Evolutionary conservation across 1,140 invertebrate genomes (phyloP).

Genomic region (Pogonus chalceus): DNA sequence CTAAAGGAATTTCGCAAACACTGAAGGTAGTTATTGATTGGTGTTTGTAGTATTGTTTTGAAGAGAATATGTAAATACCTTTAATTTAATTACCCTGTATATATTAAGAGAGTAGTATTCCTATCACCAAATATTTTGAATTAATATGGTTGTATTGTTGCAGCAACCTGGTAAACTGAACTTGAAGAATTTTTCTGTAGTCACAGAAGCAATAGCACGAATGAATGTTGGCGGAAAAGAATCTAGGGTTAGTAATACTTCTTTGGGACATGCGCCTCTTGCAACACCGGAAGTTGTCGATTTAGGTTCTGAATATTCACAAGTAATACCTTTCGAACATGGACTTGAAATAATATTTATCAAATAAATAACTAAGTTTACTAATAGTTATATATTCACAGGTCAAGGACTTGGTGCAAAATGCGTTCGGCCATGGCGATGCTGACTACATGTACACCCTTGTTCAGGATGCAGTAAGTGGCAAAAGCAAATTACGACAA

Average conservation of each 20-base stretch:
- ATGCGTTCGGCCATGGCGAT: slow-evolving; percentile 46
- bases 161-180: slow-evolving; percentile 82
- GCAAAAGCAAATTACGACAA: slow-evolving; percentile 48
- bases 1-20: slow-evolving; percentile 68
- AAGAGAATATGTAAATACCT: no score
- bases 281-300: slow-evolving; percentile 73
- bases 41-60: no score
- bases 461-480: slow-evolving; percentile 53
- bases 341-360: neutral
- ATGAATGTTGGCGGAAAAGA: slow-evolving; percentile 59
- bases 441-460: slow-evolving; percentile 50
- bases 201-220: slow-evolving; percentile 73
- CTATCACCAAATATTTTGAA: slow-evolving; percentile 8
- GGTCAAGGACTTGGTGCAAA: slow-evolving; percentile 47
- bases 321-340: slow-evolving; percentile 33
- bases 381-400: slow-evolving; percentile 20
- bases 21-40: slow-evolving; percentile 66
- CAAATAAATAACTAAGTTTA: slow-evolving; percentile 4
- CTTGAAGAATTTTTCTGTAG: slow-evolving; percentile 78
- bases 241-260: slow-evolving; percentile 37
- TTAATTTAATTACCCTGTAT: no score
- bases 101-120: slow-evolving; percentile 3
- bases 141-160: slow-evolving; percentile 29
- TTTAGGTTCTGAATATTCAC: slow-evolving; percentile 55
- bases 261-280: slow-evolving; percentile 58